Percentiles rank a stretch among this genome's conserved stretches.
Evolutionary conservation across 2,113 vertebrate genomes (phyloP).

Genomic region (Aythya baeri): DNA sequence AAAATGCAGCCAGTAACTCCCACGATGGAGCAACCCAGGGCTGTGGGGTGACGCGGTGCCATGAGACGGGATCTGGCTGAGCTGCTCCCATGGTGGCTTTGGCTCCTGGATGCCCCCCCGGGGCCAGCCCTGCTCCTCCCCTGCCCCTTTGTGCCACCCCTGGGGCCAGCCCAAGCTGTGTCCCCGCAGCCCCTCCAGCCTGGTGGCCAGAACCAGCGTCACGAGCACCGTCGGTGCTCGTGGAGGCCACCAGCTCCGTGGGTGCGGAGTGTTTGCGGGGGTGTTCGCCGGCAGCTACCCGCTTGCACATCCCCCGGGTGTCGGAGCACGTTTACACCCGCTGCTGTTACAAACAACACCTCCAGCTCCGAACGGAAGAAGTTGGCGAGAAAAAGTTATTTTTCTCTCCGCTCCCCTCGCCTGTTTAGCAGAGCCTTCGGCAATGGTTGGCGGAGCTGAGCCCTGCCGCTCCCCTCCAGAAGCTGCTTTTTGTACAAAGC

Average conservation of each 20-base stretch:
- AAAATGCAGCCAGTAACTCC: not conserved
- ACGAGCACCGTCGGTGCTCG: not conserved
- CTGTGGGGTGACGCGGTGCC: accelerated
- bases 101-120: not conserved
- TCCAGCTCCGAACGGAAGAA: accelerated
- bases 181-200: not conserved
- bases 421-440: not conserved
- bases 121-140: not conserved
- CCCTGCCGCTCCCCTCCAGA: too few relatives aligned
- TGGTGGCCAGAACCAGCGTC: not conserved
- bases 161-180: not conserved
- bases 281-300: not conserved
- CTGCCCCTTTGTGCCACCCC: not conserved
- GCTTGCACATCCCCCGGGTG: not conserved
- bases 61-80: accelerated
- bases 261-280: accelerated
- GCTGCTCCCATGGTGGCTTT: not conserved
- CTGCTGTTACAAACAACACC: too few relatives aligned
- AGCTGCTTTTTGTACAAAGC: not conserved
- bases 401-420: accelerated
- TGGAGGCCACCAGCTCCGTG: accelerated
- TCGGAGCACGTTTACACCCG: not conserved
- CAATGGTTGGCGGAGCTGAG: not conserved
- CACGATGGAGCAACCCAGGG: accelerated
- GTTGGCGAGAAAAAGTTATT: accelerated